Evolutionary conservation across 2,888 invertebrate genomes (phyloP).

Genomic region (Hetaerina titia): DNA sequence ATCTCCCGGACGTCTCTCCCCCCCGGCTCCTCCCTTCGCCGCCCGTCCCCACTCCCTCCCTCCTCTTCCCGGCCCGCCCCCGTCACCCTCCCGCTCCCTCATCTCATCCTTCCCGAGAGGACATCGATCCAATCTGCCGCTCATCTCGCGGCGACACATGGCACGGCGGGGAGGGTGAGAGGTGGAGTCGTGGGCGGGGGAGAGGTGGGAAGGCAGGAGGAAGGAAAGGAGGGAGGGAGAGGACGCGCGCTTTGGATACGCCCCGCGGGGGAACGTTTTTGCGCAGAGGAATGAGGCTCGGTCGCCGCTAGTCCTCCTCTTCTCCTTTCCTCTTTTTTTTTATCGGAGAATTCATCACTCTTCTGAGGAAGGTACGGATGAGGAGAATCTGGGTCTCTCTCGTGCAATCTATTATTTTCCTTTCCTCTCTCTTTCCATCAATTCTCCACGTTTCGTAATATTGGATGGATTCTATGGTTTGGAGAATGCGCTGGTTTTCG

Average conservation of each 20-base stretch:
- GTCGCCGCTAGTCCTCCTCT: background rate
- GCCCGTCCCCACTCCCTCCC: background rate
- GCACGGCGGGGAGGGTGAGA: background rate
- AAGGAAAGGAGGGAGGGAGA: background rate
- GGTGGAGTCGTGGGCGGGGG: background rate
- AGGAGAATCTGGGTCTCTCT: background rate
- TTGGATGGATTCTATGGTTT: background rate
- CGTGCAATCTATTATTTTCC: background rate
- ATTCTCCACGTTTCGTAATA: background rate
- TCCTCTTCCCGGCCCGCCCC: too few species aligned
- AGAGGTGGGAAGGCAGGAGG: background rate
- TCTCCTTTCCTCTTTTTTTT: background rate
- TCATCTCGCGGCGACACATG: background rate
- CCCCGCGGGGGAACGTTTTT: background rate
- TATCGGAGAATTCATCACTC: constrained; percentile 11
- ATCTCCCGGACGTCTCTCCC: background rate
- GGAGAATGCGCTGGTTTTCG: background rate
- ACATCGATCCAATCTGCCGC: constrained; percentile 34
- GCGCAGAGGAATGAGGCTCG: background rate
- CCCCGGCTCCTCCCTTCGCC: background rate
- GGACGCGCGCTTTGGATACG: constrained; percentile 2
- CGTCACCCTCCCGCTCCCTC: background rate
- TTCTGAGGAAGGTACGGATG: constrained; percentile 12
- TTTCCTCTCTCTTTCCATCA: too few species aligned
- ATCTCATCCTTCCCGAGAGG: constrained; percentile 35